Percentiles rank a stretch among this genome's conserved stretches.
Evolutionary conservation across 2,113 vertebrate species (phyloP).

Genomic region (Pyrgilauda ruficollis): DNA sequence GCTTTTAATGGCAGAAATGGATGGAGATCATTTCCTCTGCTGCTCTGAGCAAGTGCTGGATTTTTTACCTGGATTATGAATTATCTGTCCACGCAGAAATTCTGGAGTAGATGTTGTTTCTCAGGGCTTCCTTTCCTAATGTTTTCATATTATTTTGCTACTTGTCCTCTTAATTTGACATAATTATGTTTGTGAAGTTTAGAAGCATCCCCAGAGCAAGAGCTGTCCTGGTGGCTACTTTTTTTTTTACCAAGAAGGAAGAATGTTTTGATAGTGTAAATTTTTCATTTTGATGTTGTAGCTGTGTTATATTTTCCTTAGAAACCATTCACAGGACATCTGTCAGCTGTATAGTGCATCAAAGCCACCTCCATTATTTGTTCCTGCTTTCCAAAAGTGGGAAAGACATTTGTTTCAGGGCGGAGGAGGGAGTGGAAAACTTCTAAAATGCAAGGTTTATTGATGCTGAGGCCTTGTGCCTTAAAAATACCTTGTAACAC

Average conservation of each 20-base stretch:
- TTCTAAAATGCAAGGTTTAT: neutral
- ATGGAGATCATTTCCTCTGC: neutral
- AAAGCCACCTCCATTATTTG: conserved; percentile 47
- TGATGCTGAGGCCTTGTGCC: neutral
- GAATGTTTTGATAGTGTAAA: conserved; percentile 1
- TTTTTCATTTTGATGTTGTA: neutral
- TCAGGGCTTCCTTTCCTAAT: neutral
- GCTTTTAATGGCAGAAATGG: neutral
- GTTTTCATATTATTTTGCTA: neutral
- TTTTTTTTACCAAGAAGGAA: neutral
- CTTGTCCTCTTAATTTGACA: neutral
- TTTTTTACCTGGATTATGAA: neutral
- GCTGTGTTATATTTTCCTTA: conserved; percentile 23
- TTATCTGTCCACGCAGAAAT: neutral
- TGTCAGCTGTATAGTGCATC: conserved; percentile 48
- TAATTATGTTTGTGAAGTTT: neutral
- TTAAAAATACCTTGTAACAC: neutral
- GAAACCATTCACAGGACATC: conserved; percentile 47
- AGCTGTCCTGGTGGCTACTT: neutral
- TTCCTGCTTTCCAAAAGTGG: conserved; percentile 15
- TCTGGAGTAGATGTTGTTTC: neutral
- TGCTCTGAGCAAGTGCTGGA: neutral
- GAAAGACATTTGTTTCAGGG: conserved; percentile 4
- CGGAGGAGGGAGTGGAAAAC: conserved; percentile 6
- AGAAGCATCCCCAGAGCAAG: neutral